Percentiles rank a stretch among this genome's conserved stretches.
Conservation (phyloP, 2,113 vertebrate species). For the Callionymus lyra region DNA sequence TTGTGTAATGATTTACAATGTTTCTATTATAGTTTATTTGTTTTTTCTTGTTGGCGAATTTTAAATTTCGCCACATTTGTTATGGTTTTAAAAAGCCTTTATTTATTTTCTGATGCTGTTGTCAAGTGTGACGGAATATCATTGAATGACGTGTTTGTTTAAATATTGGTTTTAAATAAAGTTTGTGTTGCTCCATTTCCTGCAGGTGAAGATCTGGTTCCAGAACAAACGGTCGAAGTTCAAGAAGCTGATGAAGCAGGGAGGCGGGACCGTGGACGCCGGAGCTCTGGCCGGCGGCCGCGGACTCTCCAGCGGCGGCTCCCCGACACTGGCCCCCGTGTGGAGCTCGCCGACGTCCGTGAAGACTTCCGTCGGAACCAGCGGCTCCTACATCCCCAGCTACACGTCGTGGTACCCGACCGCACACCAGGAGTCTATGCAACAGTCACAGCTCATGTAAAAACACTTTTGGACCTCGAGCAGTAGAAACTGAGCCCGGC, state of each 20-base stretch:
- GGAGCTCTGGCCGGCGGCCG: slow-evolving; percentile 81
- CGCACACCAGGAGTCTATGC: slow-evolving; percentile 98
- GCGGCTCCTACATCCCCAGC: slow-evolving; percentile 92
- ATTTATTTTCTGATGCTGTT: no score
- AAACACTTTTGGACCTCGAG: slow-evolving; percentile 46
- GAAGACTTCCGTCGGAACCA: slow-evolving; percentile 79
- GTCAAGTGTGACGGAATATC: neutral
- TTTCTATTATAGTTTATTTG: no score
- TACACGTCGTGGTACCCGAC: slow-evolving; percentile 98
- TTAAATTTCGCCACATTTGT: no score
- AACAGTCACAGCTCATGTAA: slow-evolving; percentile 98
- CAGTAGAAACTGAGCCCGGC: slow-evolving; percentile 45
- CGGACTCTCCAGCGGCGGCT: slow-evolving; percentile 82
- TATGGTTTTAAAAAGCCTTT: no score
- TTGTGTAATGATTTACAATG: no score
- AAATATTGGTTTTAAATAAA: neutral
- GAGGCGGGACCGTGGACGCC: slow-evolving; percentile 82
- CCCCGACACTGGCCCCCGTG: slow-evolving; percentile 77
- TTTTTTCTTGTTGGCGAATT: no score
- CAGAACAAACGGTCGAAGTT: slow-evolving; percentile 96
- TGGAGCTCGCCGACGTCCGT: slow-evolving; percentile 86
- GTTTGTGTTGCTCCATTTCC: no score
- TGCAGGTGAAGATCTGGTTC: slow-evolving; percentile 93
- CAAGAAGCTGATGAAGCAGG: slow-evolving; percentile 93
- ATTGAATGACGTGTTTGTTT: neutral